Evolutionary conservation across 2,113 vertebrate genomes (phyloP).

Genomic region (Perca fluviatilis): DNA sequence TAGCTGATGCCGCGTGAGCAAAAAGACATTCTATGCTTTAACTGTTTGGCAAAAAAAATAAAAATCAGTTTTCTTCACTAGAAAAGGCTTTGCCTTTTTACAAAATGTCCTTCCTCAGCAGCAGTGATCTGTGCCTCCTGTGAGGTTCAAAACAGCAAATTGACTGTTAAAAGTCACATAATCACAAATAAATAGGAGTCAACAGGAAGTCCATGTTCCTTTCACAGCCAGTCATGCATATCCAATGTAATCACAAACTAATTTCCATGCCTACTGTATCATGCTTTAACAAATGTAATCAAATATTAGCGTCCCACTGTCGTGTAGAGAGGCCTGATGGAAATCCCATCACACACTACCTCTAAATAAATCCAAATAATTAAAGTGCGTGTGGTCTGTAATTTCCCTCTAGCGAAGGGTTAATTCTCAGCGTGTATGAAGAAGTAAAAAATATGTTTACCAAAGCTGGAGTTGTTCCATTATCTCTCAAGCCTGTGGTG

Average conservation of each 20-base stretch:
- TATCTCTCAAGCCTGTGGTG: neutral
- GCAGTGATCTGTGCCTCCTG: neutral
- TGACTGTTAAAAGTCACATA: slow-evolving; percentile 47
- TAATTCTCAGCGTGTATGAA: slow-evolving; percentile 25
- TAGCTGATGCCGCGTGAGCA: neutral
- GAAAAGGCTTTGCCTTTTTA: neutral
- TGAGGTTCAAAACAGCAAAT: slow-evolving; percentile 25
- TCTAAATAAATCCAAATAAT: slow-evolving; percentile 49
- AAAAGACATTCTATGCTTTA: neutral
- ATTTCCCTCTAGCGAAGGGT: slow-evolving; percentile 36
- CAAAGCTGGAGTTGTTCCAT: neutral
- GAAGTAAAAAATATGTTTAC: neutral
- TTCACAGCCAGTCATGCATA: slow-evolving; percentile 51
- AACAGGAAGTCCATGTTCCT: slow-evolving; percentile 40
- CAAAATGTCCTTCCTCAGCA: neutral
- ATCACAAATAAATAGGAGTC: slow-evolving; percentile 42
- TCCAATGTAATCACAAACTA: slow-evolving; percentile 61
- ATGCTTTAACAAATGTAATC: slow-evolving; percentile 66
- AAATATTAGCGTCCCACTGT: slow-evolving; percentile 42
- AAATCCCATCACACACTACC: slow-evolving; percentile 34
- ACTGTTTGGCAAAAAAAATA: neutral
- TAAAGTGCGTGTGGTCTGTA: slow-evolving; percentile 30
- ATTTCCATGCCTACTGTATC: slow-evolving; percentile 59
- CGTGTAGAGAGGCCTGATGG: slow-evolving; percentile 19
- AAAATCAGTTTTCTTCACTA: neutral